A percentile compares a stretch with the other conserved stretches of the same genome.
These are phyloP conservation scores for Chunga burmeisteri DNA, from an alignment of 2,113 vertebrate species.

Conservation along the genomic window DNA sequence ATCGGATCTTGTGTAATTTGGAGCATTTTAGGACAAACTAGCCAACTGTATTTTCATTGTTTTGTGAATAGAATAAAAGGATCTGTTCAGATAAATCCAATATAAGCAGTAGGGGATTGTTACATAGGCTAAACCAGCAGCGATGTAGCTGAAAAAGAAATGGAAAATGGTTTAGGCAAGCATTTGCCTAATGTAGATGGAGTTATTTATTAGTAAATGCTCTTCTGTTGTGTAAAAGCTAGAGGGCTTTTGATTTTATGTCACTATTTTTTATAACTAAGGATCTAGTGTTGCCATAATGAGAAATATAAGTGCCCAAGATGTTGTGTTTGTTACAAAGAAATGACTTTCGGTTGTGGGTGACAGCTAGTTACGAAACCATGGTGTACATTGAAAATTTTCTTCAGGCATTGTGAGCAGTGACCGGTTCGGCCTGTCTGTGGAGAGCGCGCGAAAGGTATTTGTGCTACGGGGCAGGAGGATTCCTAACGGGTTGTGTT, in stretches of 20 bases:
- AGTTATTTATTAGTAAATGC: conserved; percentile 33
- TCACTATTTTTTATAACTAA: conserved; percentile 74
- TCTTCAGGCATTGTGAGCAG: conserved; percentile 54
- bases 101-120: conserved; percentile 43
- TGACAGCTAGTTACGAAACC: conserved; percentile 59
- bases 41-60: conserved; percentile 32
- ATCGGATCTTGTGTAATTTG: conserved; percentile 11
- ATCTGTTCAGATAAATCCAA: conserved; percentile 41
- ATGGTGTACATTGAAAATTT: conserved; percentile 42
- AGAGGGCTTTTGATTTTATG: conserved; percentile 71
- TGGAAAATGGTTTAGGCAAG: conserved; percentile 1
- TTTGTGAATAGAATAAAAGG: conserved; percentile 44
- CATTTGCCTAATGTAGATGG: conserved; percentile 46
- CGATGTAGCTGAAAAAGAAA: conserved; percentile 39
- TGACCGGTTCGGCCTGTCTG: conserved; percentile 49
- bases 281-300: conserved; percentile 85
- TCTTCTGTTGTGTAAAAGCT: conserved; percentile 66
- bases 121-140: conserved; percentile 49
- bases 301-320: conserved; percentile 85
- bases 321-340: conserved; percentile 67
- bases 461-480: conserved; percentile 7
- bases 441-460: conserved; percentile 30
- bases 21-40: conserved; percentile 62
- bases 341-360: conserved; percentile 51
- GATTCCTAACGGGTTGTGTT: conserved; percentile 43